Base-by-base conservation (phyloP, 2,113 vertebrate genomes). In the Athene noctua region DNA sequence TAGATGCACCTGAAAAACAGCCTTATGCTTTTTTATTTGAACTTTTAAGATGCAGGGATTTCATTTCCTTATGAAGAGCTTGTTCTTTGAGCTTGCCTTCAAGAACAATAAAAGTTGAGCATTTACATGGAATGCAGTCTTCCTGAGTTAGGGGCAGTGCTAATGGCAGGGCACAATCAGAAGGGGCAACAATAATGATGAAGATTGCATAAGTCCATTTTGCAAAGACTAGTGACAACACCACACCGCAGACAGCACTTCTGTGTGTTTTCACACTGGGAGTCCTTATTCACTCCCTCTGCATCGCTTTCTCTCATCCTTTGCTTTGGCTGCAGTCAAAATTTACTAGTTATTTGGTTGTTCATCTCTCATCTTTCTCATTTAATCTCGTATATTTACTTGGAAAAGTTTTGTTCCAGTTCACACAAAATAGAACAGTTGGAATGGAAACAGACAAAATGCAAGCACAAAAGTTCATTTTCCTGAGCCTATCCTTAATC, bases 91-190 rank as follows among this genome's bases (percentile, higher is more conserved):
- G 42, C 5, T 74, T 70, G 55, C 26, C 34, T 70, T 78, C n/a
- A 63, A 63, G 57, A 62, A 90, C 57, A 80, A 58, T 11, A 44
- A 6, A 86, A 88, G 7, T 22, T 88, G 16, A 88, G 21, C 0
- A 0, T 36, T 78, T 71, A 66, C 20, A 51, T 8, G 42, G 47
- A 84, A 81, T 0, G 0, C 4, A 40, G 16, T n/a, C 25, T 51
- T 86, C 57, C 23, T 63, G 44, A 4, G 2, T 46, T 57, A 49
- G 34, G 9, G 46, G 36, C 59, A 71, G 30, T 12, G 32, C 38
- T 83, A 72, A 68, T 1, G 8, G 51, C 22, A 74, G 47, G 73
- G 27, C 32, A 63, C 9, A 38, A 63, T 40, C 30, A 70, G 63
- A 77, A 94, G 19, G 26, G 11, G 61, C n/a, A 72, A 19, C 0